Evolutionary conservation across 2,113 vertebrate species (phyloP), one percentile per base, ranked within the genome.

Genomic region (Gopherus flavomarginatus): DNA sequence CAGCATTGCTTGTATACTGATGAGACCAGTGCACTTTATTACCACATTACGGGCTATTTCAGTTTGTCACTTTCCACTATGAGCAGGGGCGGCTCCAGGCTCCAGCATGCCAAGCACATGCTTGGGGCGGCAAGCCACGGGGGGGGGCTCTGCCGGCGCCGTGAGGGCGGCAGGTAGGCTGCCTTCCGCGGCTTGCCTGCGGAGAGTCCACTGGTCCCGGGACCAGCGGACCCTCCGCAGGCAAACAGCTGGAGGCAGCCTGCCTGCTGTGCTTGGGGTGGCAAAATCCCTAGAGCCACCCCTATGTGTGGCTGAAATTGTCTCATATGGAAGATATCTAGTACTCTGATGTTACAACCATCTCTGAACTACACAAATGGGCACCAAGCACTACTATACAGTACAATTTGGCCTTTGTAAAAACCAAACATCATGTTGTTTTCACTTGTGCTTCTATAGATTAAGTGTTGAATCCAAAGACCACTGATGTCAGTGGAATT

Each of bases 301-400:
- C 47, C 47, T 49, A 49, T 49, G 52, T 91, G 88, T 83, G 83
- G 85, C 84, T 97, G 79, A 31, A 93, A 4, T 54, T 94, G 29
- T 92, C 84, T 57, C 11, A 75, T 44, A 44, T 77, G 42, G 21
- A 44, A 77, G 79, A 65, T 49, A 69, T 24, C 50, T 27, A 47
- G 16, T 81, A 50, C 10, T 85, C 91, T 72, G n/a, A 29, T 49
- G 35, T 10, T 52, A 59, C 16, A 52, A 83, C 11, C 5, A 22
- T 11, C 27, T 79, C 10, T 69, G 31, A 54, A 87, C 53, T 42
- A 79, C 13, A 72, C 27, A 95, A 88, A 12, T 59, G 31, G 35
- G 4, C 90, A 35, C 31, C 69, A 57, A 19, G 13, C 19, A 82
- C 27, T 17, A 79, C 8, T 72, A 47, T 38, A 42, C 81, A 65